A percentile compares a stretch with the other conserved stretches of the same genome.
Evolutionary conservation across 92 coral and sea anemone species (phyloP).

Genomic region (Zoanthus gigantus): DNA sequence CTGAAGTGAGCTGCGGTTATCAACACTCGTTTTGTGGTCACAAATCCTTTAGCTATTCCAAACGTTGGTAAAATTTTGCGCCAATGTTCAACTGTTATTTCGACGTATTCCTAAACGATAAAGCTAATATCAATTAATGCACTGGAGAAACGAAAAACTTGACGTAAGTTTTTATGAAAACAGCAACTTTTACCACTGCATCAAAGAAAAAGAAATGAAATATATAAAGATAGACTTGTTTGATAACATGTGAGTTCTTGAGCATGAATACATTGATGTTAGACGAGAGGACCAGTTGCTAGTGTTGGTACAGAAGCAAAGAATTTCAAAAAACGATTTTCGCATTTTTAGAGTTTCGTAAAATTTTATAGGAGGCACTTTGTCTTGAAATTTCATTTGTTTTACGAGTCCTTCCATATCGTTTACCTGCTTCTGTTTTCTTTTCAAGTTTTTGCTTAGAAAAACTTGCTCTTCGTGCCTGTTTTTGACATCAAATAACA

Average conservation of each 20-base stretch:
- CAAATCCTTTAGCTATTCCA: neutral
- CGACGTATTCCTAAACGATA: neutral
- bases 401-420: neutral
- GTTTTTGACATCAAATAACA: neutral
- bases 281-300: too few relatives aligned
- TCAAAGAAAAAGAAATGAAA: too few relatives aligned
- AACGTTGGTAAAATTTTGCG: neutral
- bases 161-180: neutral
- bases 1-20: neutral
- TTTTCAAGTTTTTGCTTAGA: neutral
- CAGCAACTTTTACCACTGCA: neutral
- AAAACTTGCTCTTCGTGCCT: neutral
- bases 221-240: too few relatives aligned
- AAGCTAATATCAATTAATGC: neutral
- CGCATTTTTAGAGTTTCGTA: neutral
- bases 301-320: too few relatives aligned
- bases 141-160: neutral
- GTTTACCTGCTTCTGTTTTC: neutral
- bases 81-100: too few relatives aligned
- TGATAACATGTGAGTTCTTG: too few relatives aligned
- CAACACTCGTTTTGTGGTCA: neutral
- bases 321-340: neutral
- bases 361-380: neutral
- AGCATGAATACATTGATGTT: too few relatives aligned
- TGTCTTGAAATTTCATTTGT: neutral